Percentiles rank a stretch among this genome's conserved stretches.
Evolutionary conservation across 1,140 invertebrate species (phyloP).

Genomic region (Aporrectodea caliginosa): DNA sequence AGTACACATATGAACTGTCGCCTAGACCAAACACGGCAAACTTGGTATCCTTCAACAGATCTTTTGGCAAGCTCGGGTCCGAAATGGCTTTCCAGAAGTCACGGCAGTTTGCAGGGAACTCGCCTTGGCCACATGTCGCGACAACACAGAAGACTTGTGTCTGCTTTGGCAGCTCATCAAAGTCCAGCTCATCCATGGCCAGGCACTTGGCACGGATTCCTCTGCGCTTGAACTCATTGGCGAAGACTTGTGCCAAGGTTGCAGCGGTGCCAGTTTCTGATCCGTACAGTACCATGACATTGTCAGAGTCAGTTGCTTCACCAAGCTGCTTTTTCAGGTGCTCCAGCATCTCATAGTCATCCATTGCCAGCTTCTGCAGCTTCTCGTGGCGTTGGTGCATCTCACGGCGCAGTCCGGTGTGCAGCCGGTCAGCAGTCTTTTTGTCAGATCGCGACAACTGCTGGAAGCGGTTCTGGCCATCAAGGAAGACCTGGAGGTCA

Average conservation of each 20-base stretch:
- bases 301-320: conserved; percentile 24
- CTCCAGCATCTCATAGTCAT: conserved; percentile 33
- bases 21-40: conserved; percentile 34
- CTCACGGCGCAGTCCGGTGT: neutral
- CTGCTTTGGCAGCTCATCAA: conserved; percentile 33
- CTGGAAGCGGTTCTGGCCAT: conserved; percentile 30
- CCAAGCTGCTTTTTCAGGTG: conserved; percentile 30
- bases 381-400: conserved; percentile 20
- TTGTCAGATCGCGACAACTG: conserved; percentile 23
- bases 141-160: conserved; percentile 28
- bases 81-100: conserved; percentile 30
- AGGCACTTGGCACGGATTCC: conserved; percentile 33
- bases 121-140: conserved; percentile 33
- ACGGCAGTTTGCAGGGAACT: conserved; percentile 32
- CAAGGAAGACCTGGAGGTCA: conserved; percentile 25
- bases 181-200: conserved; percentile 34
- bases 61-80: conserved; percentile 19
- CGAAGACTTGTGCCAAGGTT: conserved; percentile 26
- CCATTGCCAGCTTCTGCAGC: conserved; percentile 31
- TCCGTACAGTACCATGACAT: conserved; percentile 31
- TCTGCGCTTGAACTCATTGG: conserved; percentile 28
- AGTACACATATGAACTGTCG: conserved; percentile 31
- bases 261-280: conserved; percentile 33
- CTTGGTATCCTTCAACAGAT: conserved; percentile 27
- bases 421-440: conserved; percentile 23